Base-by-base conservation (phyloP, 2,113 vertebrate genomes). In the Bathybates hornii region DNA sequence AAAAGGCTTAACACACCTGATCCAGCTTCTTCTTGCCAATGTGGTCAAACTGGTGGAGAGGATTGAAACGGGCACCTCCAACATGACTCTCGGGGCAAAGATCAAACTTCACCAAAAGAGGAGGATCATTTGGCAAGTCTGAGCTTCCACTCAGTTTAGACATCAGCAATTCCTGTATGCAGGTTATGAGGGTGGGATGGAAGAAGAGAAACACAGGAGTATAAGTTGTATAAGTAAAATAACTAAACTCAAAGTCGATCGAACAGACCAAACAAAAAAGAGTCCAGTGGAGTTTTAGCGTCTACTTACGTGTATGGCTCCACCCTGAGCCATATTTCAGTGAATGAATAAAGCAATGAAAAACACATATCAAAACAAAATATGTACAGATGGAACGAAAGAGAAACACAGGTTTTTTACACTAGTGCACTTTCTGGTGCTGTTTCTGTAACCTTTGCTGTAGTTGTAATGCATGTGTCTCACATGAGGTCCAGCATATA, bases 81-180 rank as follows among this genome's bases (percentile, higher is more conserved):
- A 16, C 90, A 57, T 14, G 92, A 89, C 43, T 92, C 91, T 89
- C 13, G 29, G 90, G 48, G 90, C 57, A 32, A 89, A 93, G 91
- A 4, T 87, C 93, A 82, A 95, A 94, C 86, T 95, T 92, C 76
- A 96, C 94, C 87, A 88, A 90, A 61, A 78, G 90, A 2, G 86
- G 89, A 79, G 89, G 63, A 45, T 80, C 50, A 80, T 73, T 89
- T 80, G 89, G 85, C 17, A 91, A 92, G 89, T 92, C 87, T 84
- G 86, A 86, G 56, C 93, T 87, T 79, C 89, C 92, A 54, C 88
- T 94, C 41, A 99, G 94, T 86, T 96, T 96, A 48, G 95, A 95
- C 89, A 96, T 96, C 94, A 99, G 94, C 91, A 97, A 96, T 6
- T 95, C 97, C 98, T 99, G 94, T 76, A 91, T 83, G 53, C 52